Base-by-base conservation (phyloP, 1,140 invertebrate genomes). In the Aleiodes sp. region DNA sequence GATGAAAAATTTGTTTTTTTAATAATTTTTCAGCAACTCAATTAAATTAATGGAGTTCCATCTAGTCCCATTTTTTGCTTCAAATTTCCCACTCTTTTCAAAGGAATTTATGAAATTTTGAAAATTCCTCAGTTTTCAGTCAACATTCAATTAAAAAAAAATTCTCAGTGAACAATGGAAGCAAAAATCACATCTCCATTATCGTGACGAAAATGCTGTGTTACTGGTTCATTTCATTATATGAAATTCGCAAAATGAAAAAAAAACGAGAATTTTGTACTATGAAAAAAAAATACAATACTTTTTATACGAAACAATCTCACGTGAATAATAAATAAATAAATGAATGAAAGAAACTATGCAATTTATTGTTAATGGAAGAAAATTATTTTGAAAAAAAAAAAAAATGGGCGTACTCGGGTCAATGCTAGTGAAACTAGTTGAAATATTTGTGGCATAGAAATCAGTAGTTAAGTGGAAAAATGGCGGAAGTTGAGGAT, bases 151-250 rank as follows among this genome's bases (percentile, higher is more conserved):
- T 41, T 3, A 14, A 43, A 43, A 43, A 43, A 43, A n/a, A 43
- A 16, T 16, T 12, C 39, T 43, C 39, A 12, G 14, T 43, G 2
- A 7, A 6, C 1, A 16, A 16, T 19, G 10, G 41, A 46, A 52
- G 10, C 21, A 24, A 52, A 52, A 46, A 24, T 46, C 7, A 46
- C 21, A n/a, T n/a, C 16, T 16, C 46, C 46, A 52, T 52, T 52
- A 52, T 52, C 46, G 46, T 52, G 46, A 52, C 26, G 12, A 21
- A 52, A 16, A 52, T 52, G 46, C 46, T 52, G 46, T 52, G 46
- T 52, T 52, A 52, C 7, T 52, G 6, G n/a, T n/a, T n/a, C n/a
- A 52, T 52, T 52, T 52, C 46, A 52, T 52, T 52, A 52, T 52
- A 52, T 52, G 26, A 52, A 52, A 52, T 52, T 52, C 46, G 26